Base-by-base conservation (phyloP, 1,140 invertebrate species). In the Euschistus heros region DNA sequence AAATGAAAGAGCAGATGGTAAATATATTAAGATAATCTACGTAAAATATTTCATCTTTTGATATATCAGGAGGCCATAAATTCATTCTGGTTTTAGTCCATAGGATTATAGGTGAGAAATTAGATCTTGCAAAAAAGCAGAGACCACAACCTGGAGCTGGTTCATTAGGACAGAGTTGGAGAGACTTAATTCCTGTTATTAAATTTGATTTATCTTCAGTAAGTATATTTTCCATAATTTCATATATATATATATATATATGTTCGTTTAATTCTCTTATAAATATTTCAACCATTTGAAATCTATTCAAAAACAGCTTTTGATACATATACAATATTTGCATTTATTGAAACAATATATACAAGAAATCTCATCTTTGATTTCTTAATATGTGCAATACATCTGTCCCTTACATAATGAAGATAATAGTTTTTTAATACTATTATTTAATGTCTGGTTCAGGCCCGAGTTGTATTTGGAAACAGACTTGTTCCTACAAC, bases 101-200 rank as follows among this genome's bases (percentile, higher is more conserved):
- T 37, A 6, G 33, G 13, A 37, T 37, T 1, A 37, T 37, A 37
- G 37, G 50, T 15, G 63, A 67, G 27, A 47, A 54, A 26, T 50
- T 54, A 24, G 65, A 66, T 17, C 33, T 50, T 68, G 70, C 63
- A 62, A 70, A 50, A 65, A 69, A 54, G 65, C 59, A 68, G 54
- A 44, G 68, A 47, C 68, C 64, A n/a, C 70, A 71, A 63, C 69
- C 69, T 46, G 69, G 68, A 13, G 68, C 70, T 18, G 69, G 67
- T 22, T 70, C 71, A 0, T 60, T 73, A 76, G 87, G 87, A 0
- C 81, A 88, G 69, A 92, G 91, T 3, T 97, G 96, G 93, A 81
- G 95, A 70, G 93, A 97, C 80, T 81, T 99, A 57, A 93, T 98
- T 73, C 96, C 96, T 57, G 92, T 97, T 27, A 97, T 97, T 64